phyloP scores from a whole-genome alignment of 2,888 invertebrate species.

The Trilocha varians region DNA sequence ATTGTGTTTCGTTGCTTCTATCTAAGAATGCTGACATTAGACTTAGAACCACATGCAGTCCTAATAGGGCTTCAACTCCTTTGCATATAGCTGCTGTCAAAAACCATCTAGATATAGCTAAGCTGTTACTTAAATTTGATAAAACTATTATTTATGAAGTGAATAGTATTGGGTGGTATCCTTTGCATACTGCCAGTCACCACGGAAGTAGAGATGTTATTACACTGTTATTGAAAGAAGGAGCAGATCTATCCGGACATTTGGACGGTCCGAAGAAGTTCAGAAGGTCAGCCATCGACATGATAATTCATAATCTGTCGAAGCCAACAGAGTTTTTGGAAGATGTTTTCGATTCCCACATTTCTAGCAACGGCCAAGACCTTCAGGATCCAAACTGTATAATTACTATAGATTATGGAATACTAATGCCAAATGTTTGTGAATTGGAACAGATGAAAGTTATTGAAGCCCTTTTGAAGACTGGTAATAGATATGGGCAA shows the following conservation, averaged over 20 bases:
- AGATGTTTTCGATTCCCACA: conserved; percentile 65
- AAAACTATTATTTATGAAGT: conserved; percentile 56
- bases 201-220: conserved; percentile 75
- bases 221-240: conserved; percentile 46
- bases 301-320: conserved; percentile 62
- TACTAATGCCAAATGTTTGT: conserved; percentile 54
- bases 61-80: conserved; percentile 54
- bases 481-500: conserved; percentile 64
- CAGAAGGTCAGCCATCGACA: conserved; percentile 62
- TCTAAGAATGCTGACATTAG: conserved; percentile 57
- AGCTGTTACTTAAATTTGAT: conserved; percentile 46
- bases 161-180: conserved; percentile 39
- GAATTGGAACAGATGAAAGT: conserved; percentile 71
- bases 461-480: conserved; percentile 66
- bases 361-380: conserved; percentile 55
- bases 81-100: conserved; percentile 60
- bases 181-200: conserved; percentile 64
- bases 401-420: conserved; percentile 64
- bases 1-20: conserved; percentile 59
- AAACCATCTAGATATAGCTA: conserved; percentile 49
- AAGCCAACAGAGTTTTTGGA: conserved; percentile 69
- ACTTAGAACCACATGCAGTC: conserved; percentile 50
- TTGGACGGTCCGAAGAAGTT: conserved; percentile 52
- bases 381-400: conserved; percentile 44
- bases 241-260: conserved; percentile 56